Base-by-base conservation (phyloP, 2,113 vertebrate genomes). In the Connochaetes taurinus region DNA sequence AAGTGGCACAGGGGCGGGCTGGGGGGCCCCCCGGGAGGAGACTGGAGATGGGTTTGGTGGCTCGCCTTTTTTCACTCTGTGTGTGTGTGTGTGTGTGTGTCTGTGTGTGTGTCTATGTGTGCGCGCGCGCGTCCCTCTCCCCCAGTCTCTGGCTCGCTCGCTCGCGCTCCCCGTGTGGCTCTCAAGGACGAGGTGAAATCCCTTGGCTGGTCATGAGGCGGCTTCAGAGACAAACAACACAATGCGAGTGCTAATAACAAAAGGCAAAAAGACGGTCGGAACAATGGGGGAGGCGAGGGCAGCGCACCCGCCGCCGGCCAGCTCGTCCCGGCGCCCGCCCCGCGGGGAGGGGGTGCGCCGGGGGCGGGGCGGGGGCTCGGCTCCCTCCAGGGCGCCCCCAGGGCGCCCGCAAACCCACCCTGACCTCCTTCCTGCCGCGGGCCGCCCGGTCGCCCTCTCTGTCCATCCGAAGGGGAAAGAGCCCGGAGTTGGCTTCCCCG, bases 151-250 rank as follows among this genome's bases (percentile, higher is more conserved):
- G 83, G 96, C 95, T 88, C 94, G 96, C 97, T 85, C 92, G 47
- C 90, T 95, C 96, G 94, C 85, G 96, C 58, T 96, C 84, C 87
- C 83, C 53, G 60, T 31, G 78, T 91, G 40, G 98, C 97, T 98
- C 98, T 99, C 99, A 99, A 99, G 98, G 99, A 99, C 99, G 98
- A 98, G 98, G 99, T 98, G 99, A 98, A 98, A 99, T 99, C 99
- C 98, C 98, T 97, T 92, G 80, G 98, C 98, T 98, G 99, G 99
- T 99, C 99, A 98, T 97, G 98, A 98, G 98, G 99, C 99, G 98
- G 98, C 99, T 99, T 98, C 98, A 92, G 98, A 99, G 98, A 98
- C 98, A 98, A 98, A 99, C 98, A 98, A 64, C 98, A 98, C 98
- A 98, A 99, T 98, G 98, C 98, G 98, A 98, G 98, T 96, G 98